phyloP scores from a whole-genome alignment of 2,888 invertebrate genomes.

The Trachelus troglodyta region DNA sequence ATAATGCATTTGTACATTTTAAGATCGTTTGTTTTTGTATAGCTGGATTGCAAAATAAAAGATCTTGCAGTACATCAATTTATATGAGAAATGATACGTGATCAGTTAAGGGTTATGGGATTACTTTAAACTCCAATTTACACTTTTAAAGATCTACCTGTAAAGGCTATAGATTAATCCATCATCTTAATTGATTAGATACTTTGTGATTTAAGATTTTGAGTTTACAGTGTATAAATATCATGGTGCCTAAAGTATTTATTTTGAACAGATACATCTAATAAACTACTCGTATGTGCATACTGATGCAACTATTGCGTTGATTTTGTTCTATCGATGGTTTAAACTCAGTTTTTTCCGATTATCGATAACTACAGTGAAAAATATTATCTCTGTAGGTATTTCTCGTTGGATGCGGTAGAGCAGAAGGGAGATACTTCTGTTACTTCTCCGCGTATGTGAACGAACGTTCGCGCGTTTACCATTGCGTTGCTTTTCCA shows the following conservation, averaged over 20 bases:
- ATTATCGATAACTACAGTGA: neutral
- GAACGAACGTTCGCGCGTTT: neutral
- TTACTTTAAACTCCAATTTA: neutral
- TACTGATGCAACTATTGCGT: neutral
- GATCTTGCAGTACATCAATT: neutral
- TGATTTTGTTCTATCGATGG: neutral
- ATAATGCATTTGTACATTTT: neutral
- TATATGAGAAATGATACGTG: neutral
- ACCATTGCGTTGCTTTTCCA: neutral
- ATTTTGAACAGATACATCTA: neutral
- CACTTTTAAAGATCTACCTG: neutral
- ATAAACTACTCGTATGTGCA: neutral
- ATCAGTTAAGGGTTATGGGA: neutral
- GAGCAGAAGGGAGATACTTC: neutral
- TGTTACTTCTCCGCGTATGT: neutral
- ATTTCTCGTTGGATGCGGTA: neutral
- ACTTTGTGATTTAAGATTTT: neutral
- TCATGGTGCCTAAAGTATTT: neutral
- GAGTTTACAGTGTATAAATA: neutral
- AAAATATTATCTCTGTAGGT: neutral
- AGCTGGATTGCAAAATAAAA: neutral
- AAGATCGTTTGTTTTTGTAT: neutral
- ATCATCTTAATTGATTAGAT: neutral
- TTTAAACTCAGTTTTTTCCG: neutral
- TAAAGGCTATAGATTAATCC: neutral